Evolutionary conservation across 2,797 vertebrate species (phyloP), one percentile per base, ranked within the genome.

Genomic region (Cyprinodon diabolis): DNA sequence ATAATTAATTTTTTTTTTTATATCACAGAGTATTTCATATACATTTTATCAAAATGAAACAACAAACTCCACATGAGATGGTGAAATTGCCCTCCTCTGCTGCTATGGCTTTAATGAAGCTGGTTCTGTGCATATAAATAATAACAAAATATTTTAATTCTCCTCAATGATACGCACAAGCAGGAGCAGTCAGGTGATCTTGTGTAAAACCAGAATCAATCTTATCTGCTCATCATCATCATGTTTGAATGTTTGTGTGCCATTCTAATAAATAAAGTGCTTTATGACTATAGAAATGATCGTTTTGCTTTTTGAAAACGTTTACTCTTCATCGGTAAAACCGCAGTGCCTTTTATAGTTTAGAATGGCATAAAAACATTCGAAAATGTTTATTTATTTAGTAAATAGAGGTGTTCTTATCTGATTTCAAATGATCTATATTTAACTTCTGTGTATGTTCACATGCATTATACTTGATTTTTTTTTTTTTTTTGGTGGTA

Each of bases 351-450:
- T 91, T 89, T 83, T 70, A 74, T 68, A 45, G 69, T 72, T 79
- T 74, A 72, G 66, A 76, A 69, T 57, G 83, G 76, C 69, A 79
- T 76, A 78, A 40, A 82, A 58, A 82, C 30, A 70, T 65, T 79
- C 19, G 55, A 45, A 67, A 62, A 51, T 84, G 65, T 88, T 78
- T 93, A 93, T 94, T 93, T 93, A 92, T 93, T 92, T 86, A 86
- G 84, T 75, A 86, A 81, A 78, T 65, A 83, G 78, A 66, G 83
- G 86, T 73, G 45, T 78, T 35, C 83, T 48, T 82, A 87, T 88
- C 80, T 82, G 81, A 90, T 84, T 89, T 87, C 48, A 81, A 82
- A 87, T 87, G 37, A 52, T 74, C 37, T 85, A 69, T 89, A 87
- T 91, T 90, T 89, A 90, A 90, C 81, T 85, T 58, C 70, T 83